Evolutionary conservation across 2,797 vertebrate genomes (phyloP).

Genomic region (Rhodeus uyekii): DNA sequence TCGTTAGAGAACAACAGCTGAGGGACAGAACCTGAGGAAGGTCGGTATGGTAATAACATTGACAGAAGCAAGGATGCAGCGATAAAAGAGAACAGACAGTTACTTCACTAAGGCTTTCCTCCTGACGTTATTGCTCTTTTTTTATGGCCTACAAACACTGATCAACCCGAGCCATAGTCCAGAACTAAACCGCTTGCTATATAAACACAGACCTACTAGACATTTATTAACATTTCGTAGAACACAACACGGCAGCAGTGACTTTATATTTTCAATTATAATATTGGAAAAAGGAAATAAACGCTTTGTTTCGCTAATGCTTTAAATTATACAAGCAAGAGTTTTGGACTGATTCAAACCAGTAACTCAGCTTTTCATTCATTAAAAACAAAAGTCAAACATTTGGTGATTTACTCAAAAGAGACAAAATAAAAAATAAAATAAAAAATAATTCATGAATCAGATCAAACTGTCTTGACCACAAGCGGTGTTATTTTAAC

Average conservation of each 20-base stretch:
- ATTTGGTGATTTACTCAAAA: no score
- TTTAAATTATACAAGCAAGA: no score
- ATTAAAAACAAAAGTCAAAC: no score
- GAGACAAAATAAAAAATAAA: no score
- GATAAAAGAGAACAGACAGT: neutral
- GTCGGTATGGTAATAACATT: neutral
- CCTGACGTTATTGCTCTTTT: neutral
- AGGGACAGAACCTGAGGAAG: conserved; percentile 5
- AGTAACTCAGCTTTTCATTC: no score
- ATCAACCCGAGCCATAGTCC: neutral
- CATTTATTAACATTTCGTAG: neutral
- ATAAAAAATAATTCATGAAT: no score
- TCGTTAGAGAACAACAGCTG: neutral
- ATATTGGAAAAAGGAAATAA: no score
- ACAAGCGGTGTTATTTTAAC: no score
- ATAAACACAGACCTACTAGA: neutral
- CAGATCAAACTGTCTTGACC: no score
- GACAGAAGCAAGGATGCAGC: neutral
- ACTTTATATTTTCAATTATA: no score
- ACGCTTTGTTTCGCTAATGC: no score
- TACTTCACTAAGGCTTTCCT: neutral
- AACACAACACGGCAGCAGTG: neutral
- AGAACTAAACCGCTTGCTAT: neutral
- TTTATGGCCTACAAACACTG: conserved; percentile 7
- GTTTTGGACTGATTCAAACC: no score